A percentile compares a stretch with the other conserved stretches of the same genome.
phyloP scores from a whole-genome alignment of 2,888 invertebrate genomes.

The Crocallis elinguaria region DNA sequence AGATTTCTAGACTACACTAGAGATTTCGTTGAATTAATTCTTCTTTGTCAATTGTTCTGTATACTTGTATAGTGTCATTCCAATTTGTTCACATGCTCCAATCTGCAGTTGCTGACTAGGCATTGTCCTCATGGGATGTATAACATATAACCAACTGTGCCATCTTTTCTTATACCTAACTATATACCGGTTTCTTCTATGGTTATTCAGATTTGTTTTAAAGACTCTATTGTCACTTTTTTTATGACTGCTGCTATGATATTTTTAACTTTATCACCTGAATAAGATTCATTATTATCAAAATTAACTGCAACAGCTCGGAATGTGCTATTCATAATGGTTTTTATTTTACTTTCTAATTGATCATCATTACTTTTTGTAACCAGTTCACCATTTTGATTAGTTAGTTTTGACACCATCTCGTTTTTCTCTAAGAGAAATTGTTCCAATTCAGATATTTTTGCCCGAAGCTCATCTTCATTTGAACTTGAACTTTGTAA shows the following conservation, averaged over 20 bases:
- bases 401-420: slow-evolving; percentile 31
- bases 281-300: slow-evolving; percentile 54
- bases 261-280: slow-evolving; percentile 63
- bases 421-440: slow-evolving; percentile 41
- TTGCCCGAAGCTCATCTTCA: slow-evolving; percentile 37
- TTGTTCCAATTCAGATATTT: slow-evolving; percentile 48
- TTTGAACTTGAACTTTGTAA: slow-evolving; percentile 30
- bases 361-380: slow-evolving; percentile 36
- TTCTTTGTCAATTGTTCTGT: too few species aligned
- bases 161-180: too few species aligned
- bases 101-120: too few species aligned
- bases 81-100: too few species aligned
- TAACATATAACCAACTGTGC: too few species aligned
- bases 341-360: slow-evolving; percentile 56
- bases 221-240: slow-evolving; percentile 63
- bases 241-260: slow-evolving; percentile 66
- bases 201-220: slow-evolving; percentile 44
- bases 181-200: too few species aligned
- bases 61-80: too few species aligned
- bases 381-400: slow-evolving; percentile 20
- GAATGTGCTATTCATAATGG: slow-evolving; percentile 74
- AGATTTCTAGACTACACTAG: too few species aligned
- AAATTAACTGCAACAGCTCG: slow-evolving; percentile 65
- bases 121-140: too few species aligned
- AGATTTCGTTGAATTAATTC: too few species aligned